These are phyloP conservation scores for Neosalanx taihuensis DNA, from an alignment of 2,797 vertebrate genomes.

Conservation along the genomic window DNA sequence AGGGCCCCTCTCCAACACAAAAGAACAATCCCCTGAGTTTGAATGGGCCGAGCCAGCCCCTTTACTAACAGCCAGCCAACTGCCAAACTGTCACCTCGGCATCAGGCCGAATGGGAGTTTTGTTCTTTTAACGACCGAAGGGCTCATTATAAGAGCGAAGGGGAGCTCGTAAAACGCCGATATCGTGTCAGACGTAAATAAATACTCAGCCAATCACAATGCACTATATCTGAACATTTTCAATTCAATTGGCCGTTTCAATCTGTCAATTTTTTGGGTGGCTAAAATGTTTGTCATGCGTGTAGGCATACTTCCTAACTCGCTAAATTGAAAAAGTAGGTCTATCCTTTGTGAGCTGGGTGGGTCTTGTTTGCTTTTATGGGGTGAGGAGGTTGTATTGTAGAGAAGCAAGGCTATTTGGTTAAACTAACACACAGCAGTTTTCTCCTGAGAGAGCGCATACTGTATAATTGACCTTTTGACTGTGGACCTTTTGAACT, in stretches of 20 bases:
- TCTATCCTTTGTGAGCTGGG: too few species aligned
- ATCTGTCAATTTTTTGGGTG: too few species aligned
- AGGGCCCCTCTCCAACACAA: constrained; percentile 47
- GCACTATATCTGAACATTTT: too few species aligned
- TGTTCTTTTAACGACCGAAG: constrained; percentile 70
- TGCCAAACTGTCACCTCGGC: constrained; percentile 56
- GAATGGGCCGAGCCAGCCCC: constrained; percentile 52
- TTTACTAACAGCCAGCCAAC: constrained; percentile 56
- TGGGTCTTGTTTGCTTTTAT: too few species aligned
- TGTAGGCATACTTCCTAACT: too few species aligned
- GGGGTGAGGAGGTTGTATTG: too few species aligned
- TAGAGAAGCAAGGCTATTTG: too few species aligned
- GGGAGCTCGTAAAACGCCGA: constrained; percentile 82
- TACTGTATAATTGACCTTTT: background rate
- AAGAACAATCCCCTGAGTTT: constrained; percentile 36
- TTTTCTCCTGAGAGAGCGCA: background rate
- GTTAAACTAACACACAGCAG: too few species aligned
- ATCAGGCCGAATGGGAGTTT: constrained; percentile 61
- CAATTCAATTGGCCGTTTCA: too few species aligned
- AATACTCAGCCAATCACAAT: constrained; percentile 68
- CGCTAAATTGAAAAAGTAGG: too few species aligned
- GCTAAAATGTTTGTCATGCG: too few species aligned
- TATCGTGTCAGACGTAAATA: constrained; percentile 73
- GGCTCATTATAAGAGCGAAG: constrained; percentile 78
- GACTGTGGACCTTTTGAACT: background rate